Evolutionary conservation across 1,140 invertebrate genomes (phyloP).

Genomic region (Monomorium pharaonis): DNA sequence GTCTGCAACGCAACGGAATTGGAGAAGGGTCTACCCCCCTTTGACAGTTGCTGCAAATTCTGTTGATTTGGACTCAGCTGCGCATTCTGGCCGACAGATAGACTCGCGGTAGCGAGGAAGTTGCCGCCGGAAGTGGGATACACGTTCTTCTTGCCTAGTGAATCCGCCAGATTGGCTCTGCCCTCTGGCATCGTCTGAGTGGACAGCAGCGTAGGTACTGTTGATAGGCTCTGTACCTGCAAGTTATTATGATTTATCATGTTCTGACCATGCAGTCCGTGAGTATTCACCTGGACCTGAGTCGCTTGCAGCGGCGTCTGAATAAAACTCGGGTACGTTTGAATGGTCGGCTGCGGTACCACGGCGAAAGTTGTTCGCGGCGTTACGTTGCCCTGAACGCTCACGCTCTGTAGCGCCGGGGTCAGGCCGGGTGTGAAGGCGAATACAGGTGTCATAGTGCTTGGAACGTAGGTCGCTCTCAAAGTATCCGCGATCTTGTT

Average conservation of each 20-base stretch:
- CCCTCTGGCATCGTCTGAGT: constrained; percentile 33
- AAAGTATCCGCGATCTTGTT: constrained; percentile 65
- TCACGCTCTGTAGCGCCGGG: constrained; percentile 58
- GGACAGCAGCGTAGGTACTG: constrained; percentile 41
- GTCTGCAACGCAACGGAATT: constrained; percentile 64
- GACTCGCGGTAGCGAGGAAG: constrained; percentile 74
- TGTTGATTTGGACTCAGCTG: constrained; percentile 55
- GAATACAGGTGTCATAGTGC: constrained; percentile 77
- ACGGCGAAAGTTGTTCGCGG: constrained; percentile 68
- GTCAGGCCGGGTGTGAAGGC: constrained; percentile 70
- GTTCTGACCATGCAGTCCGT: constrained; percentile 74
- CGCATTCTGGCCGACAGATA: constrained; percentile 68
- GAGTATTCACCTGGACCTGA: constrained; percentile 74
- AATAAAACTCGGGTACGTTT: constrained; percentile 73
- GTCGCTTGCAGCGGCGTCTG: constrained; percentile 62
- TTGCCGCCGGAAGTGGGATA: constrained; percentile 49
- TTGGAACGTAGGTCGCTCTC: constrained; percentile 75
- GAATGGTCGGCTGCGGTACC: constrained; percentile 76
- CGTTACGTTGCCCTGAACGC: constrained; percentile 59
- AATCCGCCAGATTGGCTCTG: constrained; percentile 47
- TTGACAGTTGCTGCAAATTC: constrained; percentile 59
- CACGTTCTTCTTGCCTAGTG: constrained; percentile 61
- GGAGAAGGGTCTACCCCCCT: constrained; percentile 37
- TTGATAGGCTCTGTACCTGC: constrained; percentile 55
- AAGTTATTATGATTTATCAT: constrained; percentile 43